Evolutionary conservation across 1,140 invertebrate genomes (phyloP).

Genomic region (Drosophila bocki): DNA sequence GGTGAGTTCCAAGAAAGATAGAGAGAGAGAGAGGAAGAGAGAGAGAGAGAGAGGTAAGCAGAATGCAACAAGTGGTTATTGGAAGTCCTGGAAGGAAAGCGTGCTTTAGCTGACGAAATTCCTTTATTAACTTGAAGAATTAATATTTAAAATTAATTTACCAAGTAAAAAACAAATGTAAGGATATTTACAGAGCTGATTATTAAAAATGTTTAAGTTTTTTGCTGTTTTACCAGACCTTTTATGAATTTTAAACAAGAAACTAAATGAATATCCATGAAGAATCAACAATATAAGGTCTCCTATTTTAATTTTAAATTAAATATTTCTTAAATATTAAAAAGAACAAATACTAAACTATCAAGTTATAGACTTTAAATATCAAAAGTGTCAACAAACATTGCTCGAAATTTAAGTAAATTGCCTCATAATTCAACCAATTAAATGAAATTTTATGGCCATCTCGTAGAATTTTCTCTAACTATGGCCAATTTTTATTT

Average conservation of each 20-base stretch:
- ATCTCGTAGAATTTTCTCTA: constrained; percentile 9
- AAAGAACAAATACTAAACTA: background rate
- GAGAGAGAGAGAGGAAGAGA: background rate
- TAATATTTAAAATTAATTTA: background rate
- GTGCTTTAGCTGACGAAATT: background rate
- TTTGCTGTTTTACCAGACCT: too few relatives aligned
- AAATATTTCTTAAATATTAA: background rate
- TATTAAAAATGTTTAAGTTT: too few relatives aligned
- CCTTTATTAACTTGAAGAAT: fast-evolving
- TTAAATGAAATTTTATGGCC: constrained; percentile 35
- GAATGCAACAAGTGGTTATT: constrained; percentile 60
- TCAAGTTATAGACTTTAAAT: background rate
- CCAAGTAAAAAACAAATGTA: background rate
- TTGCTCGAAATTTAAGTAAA: background rate
- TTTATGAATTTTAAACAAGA: too few relatives aligned
- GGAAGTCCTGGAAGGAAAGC: constrained; percentile 54
- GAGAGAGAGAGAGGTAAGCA: too few relatives aligned
- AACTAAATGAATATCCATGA: too few relatives aligned
- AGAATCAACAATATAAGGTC: background rate
- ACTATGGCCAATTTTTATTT: constrained; percentile 17
- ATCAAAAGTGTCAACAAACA: background rate
- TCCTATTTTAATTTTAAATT: background rate
- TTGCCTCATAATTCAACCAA: constrained; percentile 20
- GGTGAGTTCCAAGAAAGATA: constrained; percentile 29
- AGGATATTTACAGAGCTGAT: background rate